Conservation (phyloP, 2,888 invertebrate species). For the Andrena chrysosceles region DNA sequence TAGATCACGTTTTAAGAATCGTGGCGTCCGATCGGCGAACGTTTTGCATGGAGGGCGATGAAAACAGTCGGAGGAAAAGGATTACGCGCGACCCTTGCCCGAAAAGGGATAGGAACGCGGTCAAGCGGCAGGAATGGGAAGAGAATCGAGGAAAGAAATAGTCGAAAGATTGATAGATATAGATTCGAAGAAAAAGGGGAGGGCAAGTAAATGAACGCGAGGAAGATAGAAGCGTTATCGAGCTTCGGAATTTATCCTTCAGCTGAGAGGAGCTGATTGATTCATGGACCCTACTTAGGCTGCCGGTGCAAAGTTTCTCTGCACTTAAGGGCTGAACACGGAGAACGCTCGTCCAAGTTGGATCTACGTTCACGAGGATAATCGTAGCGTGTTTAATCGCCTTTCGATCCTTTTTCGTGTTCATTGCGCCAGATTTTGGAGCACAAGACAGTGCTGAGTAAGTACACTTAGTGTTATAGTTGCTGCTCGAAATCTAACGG, state of each 20-base stretch:
- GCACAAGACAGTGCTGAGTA: not conserved
- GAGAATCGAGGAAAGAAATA: slow-evolving; percentile 13
- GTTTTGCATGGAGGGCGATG: slow-evolving; percentile 28
- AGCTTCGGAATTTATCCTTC: slow-evolving; percentile 57
- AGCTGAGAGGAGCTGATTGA: slow-evolving; percentile 53
- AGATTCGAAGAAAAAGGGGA: slow-evolving; percentile 11
- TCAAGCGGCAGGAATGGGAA: slow-evolving; percentile 2
- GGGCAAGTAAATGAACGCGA: slow-evolving; percentile 30
- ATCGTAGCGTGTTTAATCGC: slow-evolving; percentile 7
- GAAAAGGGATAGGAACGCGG: not conserved
- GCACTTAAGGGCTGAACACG: not conserved
- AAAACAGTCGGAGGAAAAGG: slow-evolving; percentile 10
- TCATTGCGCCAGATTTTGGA: not conserved
- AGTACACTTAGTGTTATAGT: not conserved
- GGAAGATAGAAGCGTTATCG: slow-evolving; percentile 43
- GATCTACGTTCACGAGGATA: not conserved
- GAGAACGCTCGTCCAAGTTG: slow-evolving; percentile 1
- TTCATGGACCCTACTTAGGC: slow-evolving; percentile 56
- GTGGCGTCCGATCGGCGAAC: slow-evolving; percentile 48
- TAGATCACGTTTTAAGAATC: slow-evolving; percentile 67
- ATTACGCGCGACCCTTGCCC: not conserved
- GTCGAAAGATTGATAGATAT: slow-evolving; percentile 34
- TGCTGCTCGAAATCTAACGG: not conserved
- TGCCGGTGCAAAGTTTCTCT: slow-evolving; percentile 23
- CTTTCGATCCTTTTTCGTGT: not conserved